Conservation (phyloP, 2,113 vertebrate genomes). For the Lepidothrix coronata region DNA sequence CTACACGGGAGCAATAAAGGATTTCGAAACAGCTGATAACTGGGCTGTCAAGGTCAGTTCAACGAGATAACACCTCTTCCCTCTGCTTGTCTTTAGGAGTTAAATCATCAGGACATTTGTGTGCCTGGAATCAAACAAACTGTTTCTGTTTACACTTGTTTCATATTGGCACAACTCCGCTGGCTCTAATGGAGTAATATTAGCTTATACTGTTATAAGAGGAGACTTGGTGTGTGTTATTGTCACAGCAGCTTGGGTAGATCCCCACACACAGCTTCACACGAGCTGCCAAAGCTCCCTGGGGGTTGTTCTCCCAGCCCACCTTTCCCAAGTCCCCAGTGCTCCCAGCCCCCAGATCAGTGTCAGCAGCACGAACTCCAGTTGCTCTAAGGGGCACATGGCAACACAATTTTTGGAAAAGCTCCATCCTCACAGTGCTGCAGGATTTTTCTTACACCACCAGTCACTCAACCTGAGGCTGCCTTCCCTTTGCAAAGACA, state of each 20-base stretch:
- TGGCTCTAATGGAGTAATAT: background rate
- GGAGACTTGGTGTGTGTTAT: background rate
- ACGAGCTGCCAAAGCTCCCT: rapidly evolving
- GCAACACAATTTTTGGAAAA: background rate
- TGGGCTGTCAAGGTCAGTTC: background rate
- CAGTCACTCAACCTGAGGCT: background rate
- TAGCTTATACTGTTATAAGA: background rate
- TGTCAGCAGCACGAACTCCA: background rate
- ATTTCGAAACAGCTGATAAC: background rate
- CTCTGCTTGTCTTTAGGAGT: background rate
- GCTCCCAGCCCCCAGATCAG: background rate
- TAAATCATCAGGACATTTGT: rapidly evolving
- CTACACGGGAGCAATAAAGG: background rate
- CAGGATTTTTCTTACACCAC: background rate
- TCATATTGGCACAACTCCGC: rapidly evolving
- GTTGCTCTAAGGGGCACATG: background rate
- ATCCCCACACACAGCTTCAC: background rate
- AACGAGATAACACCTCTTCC: background rate
- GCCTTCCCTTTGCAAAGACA: background rate
- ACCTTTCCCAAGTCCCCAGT: rapidly evolving
- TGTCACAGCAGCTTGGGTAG: background rate
- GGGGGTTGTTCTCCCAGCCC: background rate
- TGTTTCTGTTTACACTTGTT: background rate
- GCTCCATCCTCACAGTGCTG: background rate
- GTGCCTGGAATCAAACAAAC: background rate